These are phyloP conservation scores for Aphelenchoides fujianensis DNA, from an alignment of 1,140 invertebrate genomes.

Conservation along the genomic window DNA sequence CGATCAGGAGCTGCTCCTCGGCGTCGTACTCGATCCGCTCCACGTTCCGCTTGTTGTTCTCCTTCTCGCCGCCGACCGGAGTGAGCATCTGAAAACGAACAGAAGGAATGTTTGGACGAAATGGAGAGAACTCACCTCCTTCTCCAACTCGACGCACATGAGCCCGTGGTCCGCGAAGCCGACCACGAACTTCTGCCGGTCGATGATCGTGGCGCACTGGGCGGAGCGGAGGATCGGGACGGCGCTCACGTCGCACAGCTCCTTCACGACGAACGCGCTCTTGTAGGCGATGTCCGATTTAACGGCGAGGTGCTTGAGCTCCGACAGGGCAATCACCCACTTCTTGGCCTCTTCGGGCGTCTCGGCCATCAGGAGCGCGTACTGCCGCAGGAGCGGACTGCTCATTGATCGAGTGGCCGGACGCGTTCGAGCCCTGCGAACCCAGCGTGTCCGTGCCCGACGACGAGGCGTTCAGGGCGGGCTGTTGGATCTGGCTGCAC, in stretches of 20 bases:
- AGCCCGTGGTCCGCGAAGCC: constrained; percentile 87
- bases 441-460: constrained; percentile 33
- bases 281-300: constrained; percentile 90
- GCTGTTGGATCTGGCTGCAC: constrained; percentile 56
- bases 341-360: constrained; percentile 79
- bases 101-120: neutral
- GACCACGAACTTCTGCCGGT: constrained; percentile 57
- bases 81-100: constrained; percentile 43
- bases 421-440: constrained; percentile 30
- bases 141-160: constrained; percentile 88
- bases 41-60: constrained; percentile 57
- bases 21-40: constrained; percentile 76
- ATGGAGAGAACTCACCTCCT: constrained; percentile 74
- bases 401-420: neutral
- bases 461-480: neutral
- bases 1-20: constrained; percentile 72
- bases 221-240: constrained; percentile 79
- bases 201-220: constrained; percentile 78
- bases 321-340: constrained; percentile 94
- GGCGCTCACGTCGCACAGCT: constrained; percentile 78
- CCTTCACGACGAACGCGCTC: constrained; percentile 83
- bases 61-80: constrained; percentile 58
- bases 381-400: constrained; percentile 39
- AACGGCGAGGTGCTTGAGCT: constrained; percentile 91
- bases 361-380: constrained; percentile 60